Base-by-base conservation (phyloP, 2,888 invertebrate genomes). In the Rhamphomyia laevipes region DNA sequence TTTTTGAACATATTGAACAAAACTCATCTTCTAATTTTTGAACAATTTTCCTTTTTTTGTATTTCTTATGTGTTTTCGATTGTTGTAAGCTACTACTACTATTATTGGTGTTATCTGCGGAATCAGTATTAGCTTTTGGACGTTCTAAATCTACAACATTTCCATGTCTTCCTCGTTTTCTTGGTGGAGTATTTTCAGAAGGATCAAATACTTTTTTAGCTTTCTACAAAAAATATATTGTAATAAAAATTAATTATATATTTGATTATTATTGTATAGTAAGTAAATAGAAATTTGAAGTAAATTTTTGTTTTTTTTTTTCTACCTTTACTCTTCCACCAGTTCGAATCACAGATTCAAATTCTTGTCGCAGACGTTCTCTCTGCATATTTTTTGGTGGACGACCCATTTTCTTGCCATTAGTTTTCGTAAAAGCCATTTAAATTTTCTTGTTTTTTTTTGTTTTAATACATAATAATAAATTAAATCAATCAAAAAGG, bases 131-230 rank as follows among this genome's bases (percentile, higher is more conserved):
- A 7, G 9, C 7, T 33, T 11, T 33, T 9, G 33, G 9, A 35
- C n/a, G 13, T 33, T 33, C 13, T 33, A 4, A 3, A 33, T 33
- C 33, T 33, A 13, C 2, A 13, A 5, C 3, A 4, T 9, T 33
- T 33, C 7, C 13, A 13, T 7, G n/a, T n/a, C 17, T 42, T 23
- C 3, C 27, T n/a, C 42, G 42, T 42, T 23, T 42, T 46, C 63
- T 65, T 11, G 87, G 86, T 35, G 85, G 71, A 67, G 86, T 84
- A 56, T 83, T 84, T 60, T 88, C 87, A 1, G 88, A 88, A 3
- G 89, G 89, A 68, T 89, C 88, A 63, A 88, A 89, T 0, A 89
- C 87, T 64, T 84, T 84, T 63, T 86, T 87, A 0, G 86, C 87
- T 74, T 86, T 81, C 80, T 84, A 51, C 10, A 49, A 35, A 35